Evolutionary conservation across 2,888 invertebrate species (phyloP), one percentile per base, ranked within the genome.

Genomic region (Callyntrura sp.): DNA sequence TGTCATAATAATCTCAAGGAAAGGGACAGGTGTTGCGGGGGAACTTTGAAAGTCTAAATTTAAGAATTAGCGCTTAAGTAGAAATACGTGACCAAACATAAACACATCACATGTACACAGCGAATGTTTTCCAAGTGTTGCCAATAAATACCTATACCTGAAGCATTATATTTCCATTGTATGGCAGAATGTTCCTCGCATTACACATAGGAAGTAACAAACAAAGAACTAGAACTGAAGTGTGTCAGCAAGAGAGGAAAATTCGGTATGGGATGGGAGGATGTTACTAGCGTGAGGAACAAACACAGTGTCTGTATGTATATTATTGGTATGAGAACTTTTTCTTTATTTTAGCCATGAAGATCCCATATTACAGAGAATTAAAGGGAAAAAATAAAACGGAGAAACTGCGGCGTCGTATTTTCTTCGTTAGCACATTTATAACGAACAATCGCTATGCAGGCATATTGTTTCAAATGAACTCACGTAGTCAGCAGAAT

Each of bases 401-500:
- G 70, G 43, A 11, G 43, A 6, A 60, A 62, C 8, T 62, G 11
- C 17, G n/a, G 45, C 43, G 43, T 43, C 43, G 70, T 70, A 45
- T 70, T 35, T n/a, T 35, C n/a, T 28, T n/a, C 43, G 70, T 45
- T 70, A 70, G 70, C 20, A 12, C n/a, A 35, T 35, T 6, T 6
- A n/a, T n/a, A 11, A 12, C 14, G 28, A 65, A 28, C 35, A 35
- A 68, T 68, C 43, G 43, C 20, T n/a, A 20, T 70, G 5, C 20
- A 70, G 43, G 45, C 43, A 68, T 68, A 35, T 68, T 68, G n/a
- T 43, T 70, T 70, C 20, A 70, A 70, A 70, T 70, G 43, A 70
- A 70, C 43, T n/a, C 5, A n/a, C 17, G 0, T 25, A 76, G 51
- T 76, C 51, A 48, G 76, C 48, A 76, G 9, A 51, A 76, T 8